Conservation (phyloP, 2,888 invertebrate species). For the Drosophila meridionalis region DNA sequence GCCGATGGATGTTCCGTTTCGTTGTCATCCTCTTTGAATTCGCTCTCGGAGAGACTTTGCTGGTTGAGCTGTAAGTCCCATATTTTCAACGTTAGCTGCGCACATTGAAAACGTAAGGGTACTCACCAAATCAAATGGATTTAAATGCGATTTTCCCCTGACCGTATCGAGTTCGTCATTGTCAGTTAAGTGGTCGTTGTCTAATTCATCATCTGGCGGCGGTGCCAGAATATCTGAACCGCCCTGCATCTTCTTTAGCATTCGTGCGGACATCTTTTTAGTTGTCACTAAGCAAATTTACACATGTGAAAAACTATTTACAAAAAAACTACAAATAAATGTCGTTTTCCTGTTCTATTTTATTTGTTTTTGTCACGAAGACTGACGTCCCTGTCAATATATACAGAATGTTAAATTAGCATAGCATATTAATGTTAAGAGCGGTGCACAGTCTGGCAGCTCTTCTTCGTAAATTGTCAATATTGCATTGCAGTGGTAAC, state of each 20-base stretch:
- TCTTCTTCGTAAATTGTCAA: neutral
- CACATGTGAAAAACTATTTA: conserved; percentile 50
- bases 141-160: conserved; percentile 87
- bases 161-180: conserved; percentile 86
- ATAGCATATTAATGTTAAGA: conserved; percentile 9
- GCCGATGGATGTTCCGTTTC: conserved; percentile 87
- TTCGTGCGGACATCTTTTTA: conserved; percentile 87
- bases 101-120: neutral
- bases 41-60: conserved; percentile 89
- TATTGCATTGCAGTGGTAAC: conserved; percentile 14
- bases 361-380: conserved; percentile 37
- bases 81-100: conserved; percentile 3
- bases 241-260: conserved; percentile 88
- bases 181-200: conserved; percentile 86
- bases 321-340: conserved; percentile 40
- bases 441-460: conserved; percentile 1
- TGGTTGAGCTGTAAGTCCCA: conserved; percentile 86
- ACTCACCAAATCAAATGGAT: conserved; percentile 90
- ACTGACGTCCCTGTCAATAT: conserved; percentile 42
- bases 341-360: conserved; percentile 22
- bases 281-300: conserved; percentile 44
- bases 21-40: conserved; percentile 89
- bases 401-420: conserved; percentile 9
- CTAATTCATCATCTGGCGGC: conserved; percentile 82
- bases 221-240: conserved; percentile 85